Base-by-base conservation (phyloP, 2,113 vertebrate species). In the Pseudorectes ferrugineus region DNA sequence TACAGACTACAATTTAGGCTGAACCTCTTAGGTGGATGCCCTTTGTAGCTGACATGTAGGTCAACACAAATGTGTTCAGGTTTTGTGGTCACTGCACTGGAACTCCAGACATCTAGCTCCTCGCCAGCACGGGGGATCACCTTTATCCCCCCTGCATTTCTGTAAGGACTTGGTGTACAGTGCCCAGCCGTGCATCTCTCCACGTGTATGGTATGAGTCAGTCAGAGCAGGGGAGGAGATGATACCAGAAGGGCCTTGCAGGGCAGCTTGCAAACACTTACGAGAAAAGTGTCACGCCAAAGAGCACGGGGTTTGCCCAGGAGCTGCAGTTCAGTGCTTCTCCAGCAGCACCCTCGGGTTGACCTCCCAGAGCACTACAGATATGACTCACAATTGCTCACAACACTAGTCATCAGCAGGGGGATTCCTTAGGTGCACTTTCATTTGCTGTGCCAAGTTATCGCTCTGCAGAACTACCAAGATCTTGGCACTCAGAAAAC, bases 241-340 rank as follows among this genome's bases (percentile, higher is more conserved):
- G 66, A 14, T 12, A 33, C 15, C 8, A 35, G 35, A 28, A 59
- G 14, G 35, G 43, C 23, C 40, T 55, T 55, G 29, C 40, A 72
- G 48, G 21, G 5, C 29, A 72, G 5, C 14, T 57, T 85, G 40
- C 31, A 81, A 73, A 85, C 70, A 22, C 49, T n/a, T 38, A 38
- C 0, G 12, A 84, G 72, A 68, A 71, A 79, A 54, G 12, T 1
- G 6, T 40, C 45, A 11, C 3, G 0, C 23, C 55, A 51, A 74
- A 81, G 74, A 92, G 74, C 31, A 35, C 1, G 36, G 46, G 57
- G 11, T 40, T 71, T 75, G n/a, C 66, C 29, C 48, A 67, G 78
- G 55, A 52, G 15, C 36, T 81, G 65, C 74, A 78, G 66, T 42
- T 92, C 66, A 58, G 46, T 36, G 46, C 51, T 78, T 11, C 71